Percentiles rank a stretch among this genome's conserved stretches.
phyloP scores from a whole-genome alignment of 1,140 invertebrate genomes.

The Schlechtendalia chinensis region DNA sequence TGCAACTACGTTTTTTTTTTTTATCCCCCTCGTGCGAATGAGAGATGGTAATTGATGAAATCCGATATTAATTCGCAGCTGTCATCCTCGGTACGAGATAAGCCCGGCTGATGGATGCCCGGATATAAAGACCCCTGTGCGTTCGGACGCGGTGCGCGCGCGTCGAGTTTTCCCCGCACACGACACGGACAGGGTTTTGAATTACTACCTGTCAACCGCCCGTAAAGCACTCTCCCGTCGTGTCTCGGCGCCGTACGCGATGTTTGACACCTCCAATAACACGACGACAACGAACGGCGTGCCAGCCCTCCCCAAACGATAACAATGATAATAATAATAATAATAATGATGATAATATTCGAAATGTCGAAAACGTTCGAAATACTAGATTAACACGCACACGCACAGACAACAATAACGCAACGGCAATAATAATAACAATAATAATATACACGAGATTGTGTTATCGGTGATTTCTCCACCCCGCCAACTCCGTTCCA shows the following conservation, averaged over 20 bases:
- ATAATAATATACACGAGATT: not conserved
- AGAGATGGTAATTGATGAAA: constrained; percentile 49
- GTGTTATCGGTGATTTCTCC: too few species aligned
- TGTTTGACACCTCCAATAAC: constrained; percentile 46
- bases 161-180: not conserved
- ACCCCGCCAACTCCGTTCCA: too few species aligned
- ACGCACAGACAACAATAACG: not conserved
- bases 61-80: constrained; percentile 50
- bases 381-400: not conserved
- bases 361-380: not conserved
- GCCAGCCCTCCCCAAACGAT: too few species aligned
- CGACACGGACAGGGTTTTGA: constrained; percentile 16
- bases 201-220: constrained; percentile 49
- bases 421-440: not conserved
- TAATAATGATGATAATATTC: not conserved
- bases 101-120: constrained; percentile 40
- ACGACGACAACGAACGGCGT: not conserved
- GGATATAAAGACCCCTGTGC: constrained; percentile 47
- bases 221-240: constrained; percentile 28
- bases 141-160: not conserved
- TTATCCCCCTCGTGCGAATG: not conserved
- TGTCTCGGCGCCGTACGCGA: not conserved
- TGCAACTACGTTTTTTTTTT: constrained; percentile 30
- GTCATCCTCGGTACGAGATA: constrained; percentile 48
- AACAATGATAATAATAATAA: too few species aligned